These are phyloP conservation scores for Caenorhabditis sp. DNA, from an alignment of 2,888 invertebrate species.

Conservation along the genomic window DNA sequence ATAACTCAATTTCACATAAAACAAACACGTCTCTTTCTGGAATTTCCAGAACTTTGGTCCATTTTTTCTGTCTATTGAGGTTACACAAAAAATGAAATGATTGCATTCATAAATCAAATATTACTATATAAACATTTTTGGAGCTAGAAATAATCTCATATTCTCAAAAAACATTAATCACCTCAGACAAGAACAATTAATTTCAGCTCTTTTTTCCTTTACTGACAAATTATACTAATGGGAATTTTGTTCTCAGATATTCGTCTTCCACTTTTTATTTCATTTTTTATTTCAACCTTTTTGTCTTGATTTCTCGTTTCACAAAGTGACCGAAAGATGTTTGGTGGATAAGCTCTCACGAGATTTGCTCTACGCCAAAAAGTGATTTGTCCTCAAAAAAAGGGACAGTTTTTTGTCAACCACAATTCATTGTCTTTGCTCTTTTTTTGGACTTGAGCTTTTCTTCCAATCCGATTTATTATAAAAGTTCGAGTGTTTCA, in stretches of 20 bases:
- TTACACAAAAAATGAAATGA: not conserved
- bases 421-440: slow-evolving; percentile 6
- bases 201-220: not conserved
- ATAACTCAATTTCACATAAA: not conserved
- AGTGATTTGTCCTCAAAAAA: slow-evolving; percentile 38
- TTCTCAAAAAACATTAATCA: not conserved
- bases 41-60: not conserved
- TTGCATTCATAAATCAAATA: not conserved
- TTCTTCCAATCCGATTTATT: not conserved
- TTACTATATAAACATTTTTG: too few relatives aligned
- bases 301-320: not conserved
- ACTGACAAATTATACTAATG: not conserved
- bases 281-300: too few relatives aligned
- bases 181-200: not conserved
- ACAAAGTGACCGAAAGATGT: not conserved
- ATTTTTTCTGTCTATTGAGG: not conserved
- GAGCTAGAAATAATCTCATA: not conserved
- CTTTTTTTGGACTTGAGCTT: not conserved
- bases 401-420: slow-evolving; percentile 24
- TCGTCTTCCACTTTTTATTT: not conserved
- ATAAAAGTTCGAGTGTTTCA: not conserved
- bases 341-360: slow-evolving; percentile 16
- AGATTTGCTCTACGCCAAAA: slow-evolving; percentile 26
- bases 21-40: not conserved
- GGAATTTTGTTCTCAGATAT: not conserved